Conservation (phyloP, 2,797 vertebrate genomes). For the Hippopotamyrus pictus region DNA sequence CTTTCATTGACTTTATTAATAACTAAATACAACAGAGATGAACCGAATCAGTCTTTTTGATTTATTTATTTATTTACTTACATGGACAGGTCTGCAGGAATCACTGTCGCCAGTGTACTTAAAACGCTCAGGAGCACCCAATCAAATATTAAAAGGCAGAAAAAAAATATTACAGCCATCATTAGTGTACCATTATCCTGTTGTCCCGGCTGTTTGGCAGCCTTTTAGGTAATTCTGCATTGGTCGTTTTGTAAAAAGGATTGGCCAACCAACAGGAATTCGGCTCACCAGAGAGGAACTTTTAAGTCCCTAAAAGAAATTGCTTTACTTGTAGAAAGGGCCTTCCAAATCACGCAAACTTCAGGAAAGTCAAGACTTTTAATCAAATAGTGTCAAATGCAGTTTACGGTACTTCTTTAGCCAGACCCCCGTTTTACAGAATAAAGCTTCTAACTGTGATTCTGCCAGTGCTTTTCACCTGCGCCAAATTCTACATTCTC, state of each 20-base stretch:
- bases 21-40: not conserved
- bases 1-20: not conserved
- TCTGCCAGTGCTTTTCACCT: not conserved
- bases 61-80: slow-evolving; percentile 27
- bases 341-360: not conserved
- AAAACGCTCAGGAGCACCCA: slow-evolving; percentile 66
- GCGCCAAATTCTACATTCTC: not conserved
- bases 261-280: not conserved
- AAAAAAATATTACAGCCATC: slow-evolving; percentile 46
- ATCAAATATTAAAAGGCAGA: slow-evolving; percentile 66
- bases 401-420: not conserved
- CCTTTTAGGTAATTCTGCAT: not conserved
- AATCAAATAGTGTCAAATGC: not conserved
- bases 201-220: slow-evolving; percentile 13
- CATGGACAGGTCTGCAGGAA: slow-evolving; percentile 42
- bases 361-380: not conserved
- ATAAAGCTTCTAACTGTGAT: not conserved
- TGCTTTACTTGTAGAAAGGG: not conserved
- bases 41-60: not conserved
- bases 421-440: not conserved
- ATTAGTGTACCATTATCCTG: slow-evolving; percentile 1
- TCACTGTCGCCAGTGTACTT: slow-evolving; percentile 43
- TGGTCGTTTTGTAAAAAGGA: slow-evolving; percentile 31
- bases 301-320: not conserved
- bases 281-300: not conserved